These are phyloP conservation scores for Antechinus stuartii DNA, from an alignment of 2,113 vertebrate genomes.

Conservation along the genomic window DNA sequence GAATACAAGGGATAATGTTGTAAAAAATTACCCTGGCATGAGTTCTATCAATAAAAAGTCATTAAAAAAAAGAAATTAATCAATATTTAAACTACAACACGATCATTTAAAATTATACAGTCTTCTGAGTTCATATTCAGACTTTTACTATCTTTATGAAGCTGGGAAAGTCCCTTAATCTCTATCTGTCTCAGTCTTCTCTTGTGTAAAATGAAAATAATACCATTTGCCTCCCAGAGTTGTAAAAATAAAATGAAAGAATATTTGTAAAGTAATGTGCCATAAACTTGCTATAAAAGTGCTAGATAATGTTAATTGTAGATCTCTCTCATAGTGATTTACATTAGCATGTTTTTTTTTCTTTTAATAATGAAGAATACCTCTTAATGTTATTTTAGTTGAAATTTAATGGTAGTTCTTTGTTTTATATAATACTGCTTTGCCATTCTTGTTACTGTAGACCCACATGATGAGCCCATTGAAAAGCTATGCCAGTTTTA, in stretches of 20 bases:
- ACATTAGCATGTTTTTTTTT: neutral
- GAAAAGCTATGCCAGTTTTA: neutral
- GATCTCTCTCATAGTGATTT: neutral
- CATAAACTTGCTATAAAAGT: neutral
- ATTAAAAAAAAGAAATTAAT: neutral
- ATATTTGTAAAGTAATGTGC: neutral
- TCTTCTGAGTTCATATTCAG: neutral
- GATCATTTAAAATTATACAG: neutral
- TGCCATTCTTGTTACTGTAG: neutral
- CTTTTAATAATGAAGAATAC: neutral
- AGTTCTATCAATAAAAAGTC: no score
- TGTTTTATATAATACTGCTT: neutral
- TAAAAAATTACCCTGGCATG: no score
- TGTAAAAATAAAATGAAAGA: neutral
- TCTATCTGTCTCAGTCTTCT: no score
- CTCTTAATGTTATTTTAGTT: neutral
- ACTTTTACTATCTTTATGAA: neutral
- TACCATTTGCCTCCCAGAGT: neutral
- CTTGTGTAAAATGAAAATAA: no score
- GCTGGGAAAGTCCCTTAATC: neutral
- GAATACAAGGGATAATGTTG: no score
- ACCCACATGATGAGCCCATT: neutral
- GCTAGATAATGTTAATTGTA: neutral
- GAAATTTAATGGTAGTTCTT: neutral
- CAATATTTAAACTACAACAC: neutral